These are phyloP conservation scores for Salminus brasiliensis DNA, from an alignment of 2,113 vertebrate genomes.

Conservation along the genomic window DNA sequence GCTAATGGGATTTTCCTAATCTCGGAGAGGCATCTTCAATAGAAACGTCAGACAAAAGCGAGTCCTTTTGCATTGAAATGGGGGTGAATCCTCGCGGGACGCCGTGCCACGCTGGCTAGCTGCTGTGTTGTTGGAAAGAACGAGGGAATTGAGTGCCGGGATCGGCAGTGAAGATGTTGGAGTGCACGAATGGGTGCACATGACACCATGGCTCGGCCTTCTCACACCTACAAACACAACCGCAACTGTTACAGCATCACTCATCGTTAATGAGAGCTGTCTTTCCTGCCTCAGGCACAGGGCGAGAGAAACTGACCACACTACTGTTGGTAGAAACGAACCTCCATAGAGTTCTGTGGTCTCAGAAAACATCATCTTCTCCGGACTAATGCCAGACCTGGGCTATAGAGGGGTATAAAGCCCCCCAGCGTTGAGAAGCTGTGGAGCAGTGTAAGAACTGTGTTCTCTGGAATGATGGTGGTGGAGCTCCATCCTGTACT, in stretches of 20 bases:
- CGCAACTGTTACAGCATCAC: no score
- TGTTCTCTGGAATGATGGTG: no score
- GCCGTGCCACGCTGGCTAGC: not conserved
- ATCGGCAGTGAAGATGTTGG: not conserved
- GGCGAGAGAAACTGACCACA: no score
- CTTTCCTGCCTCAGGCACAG: not conserved
- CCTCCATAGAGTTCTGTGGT: no score
- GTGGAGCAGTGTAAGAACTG: no score
- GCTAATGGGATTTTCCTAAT: constrained; percentile 32
- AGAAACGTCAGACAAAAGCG: constrained; percentile 17
- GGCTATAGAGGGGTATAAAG: no score
- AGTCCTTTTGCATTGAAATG: constrained; percentile 27
- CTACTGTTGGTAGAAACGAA: no score
- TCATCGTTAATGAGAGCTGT: not conserved
- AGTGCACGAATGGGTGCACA: not conserved
- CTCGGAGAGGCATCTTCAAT: constrained; percentile 30
- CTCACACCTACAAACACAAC: not conserved
- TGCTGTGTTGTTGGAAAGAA: not conserved
- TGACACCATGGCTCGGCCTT: not conserved
- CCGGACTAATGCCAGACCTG: no score
- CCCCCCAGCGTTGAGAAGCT: no score
- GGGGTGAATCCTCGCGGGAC: constrained; percentile 4
- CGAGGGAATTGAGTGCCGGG: not conserved
- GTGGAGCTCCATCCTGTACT: no score
- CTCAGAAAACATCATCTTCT: no score